Evolutionary conservation across 2,888 invertebrate species (phyloP).

Genomic region (Rhaphigaster nebulosa): DNA sequence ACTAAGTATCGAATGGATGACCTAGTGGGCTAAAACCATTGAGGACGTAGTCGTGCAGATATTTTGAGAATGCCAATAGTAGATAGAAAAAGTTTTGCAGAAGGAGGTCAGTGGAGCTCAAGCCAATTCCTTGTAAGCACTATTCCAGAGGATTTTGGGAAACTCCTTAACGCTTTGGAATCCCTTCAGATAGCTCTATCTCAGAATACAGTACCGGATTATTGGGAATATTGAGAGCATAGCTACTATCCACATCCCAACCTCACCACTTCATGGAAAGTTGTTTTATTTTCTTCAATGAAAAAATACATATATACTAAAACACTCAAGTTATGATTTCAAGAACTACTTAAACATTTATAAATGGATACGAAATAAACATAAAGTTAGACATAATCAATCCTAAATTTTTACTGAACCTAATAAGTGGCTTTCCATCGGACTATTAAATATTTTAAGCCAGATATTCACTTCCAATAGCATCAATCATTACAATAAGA

Average conservation of each 20-base stretch:
- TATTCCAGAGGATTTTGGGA: background rate
- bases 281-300: background rate
- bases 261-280: background rate
- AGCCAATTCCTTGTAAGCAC: constrained; percentile 23
- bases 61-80: background rate
- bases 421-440: no score
- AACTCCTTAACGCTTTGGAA: background rate
- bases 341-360: no score
- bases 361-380: no score
- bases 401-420: no score
- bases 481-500: no score
- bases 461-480: no score
- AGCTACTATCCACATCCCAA: background rate
- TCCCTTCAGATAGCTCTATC: background rate
- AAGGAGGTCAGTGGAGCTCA: background rate
- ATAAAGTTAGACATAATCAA: no score
- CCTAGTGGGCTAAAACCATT: background rate
- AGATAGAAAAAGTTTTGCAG: constrained; percentile 8
- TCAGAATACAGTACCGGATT: background rate
- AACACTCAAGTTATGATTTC: no score
- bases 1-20: background rate
- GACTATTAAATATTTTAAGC: no score
- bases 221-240: background rate
- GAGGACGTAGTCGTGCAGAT: background rate
- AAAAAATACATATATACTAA: background rate